phyloP scores from a whole-genome alignment of 2,113 vertebrate genomes.

The Daboia siamensis region DNA sequence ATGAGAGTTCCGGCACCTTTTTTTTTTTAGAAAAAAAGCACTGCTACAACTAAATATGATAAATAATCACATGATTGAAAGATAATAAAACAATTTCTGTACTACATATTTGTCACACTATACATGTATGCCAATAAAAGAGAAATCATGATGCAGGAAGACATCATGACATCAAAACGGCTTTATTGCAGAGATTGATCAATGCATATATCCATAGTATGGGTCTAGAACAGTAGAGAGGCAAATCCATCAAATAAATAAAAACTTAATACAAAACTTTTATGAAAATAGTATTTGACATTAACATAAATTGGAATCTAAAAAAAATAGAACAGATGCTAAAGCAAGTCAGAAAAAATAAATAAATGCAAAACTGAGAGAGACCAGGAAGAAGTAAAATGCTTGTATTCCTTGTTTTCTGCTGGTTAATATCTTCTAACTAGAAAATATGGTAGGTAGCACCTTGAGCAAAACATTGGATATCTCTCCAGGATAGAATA shows the following conservation, averaged over 20 bases:
- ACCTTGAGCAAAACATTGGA: neutral
- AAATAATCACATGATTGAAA: neutral
- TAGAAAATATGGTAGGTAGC: neutral
- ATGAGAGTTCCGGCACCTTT: no score
- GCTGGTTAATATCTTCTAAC: neutral
- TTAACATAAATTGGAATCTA: neutral
- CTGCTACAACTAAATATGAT: neutral
- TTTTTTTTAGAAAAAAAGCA: no score
- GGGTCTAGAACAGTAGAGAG: neutral
- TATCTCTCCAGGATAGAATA: neutral
- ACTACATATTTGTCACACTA: neutral
- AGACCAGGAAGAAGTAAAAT: neutral
- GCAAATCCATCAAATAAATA: neutral
- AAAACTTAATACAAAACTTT: neutral
- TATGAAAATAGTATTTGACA: neutral
- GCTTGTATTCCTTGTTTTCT: neutral
- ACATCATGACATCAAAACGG: neutral
- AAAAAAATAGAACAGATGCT: neutral
- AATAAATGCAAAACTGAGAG: neutral
- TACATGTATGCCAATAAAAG: neutral
- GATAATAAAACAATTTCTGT: neutral
- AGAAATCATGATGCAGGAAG: neutral
- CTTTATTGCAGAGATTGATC: neutral
- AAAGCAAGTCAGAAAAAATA: neutral
- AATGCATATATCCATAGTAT: neutral